Evolutionary conservation across 2,888 invertebrate species (phyloP), one percentile per base, ranked within the genome.

Genomic region (Caenorhabditis afra): DNA sequence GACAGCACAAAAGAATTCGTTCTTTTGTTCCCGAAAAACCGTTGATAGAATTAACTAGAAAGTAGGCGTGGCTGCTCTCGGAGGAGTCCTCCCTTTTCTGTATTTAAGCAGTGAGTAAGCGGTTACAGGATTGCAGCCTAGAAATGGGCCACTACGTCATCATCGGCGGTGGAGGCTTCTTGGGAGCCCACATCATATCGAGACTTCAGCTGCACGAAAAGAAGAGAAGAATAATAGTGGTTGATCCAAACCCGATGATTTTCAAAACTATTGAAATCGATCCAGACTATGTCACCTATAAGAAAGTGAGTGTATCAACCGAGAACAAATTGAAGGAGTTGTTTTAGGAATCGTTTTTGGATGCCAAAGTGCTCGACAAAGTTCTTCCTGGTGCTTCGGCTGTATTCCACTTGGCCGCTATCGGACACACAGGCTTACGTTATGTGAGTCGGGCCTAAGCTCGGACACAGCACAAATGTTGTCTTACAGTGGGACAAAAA

Each of bases 381-480:
- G 57, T 62, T 7, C 41, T 79, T 2, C 61, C 62, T 3, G 44
- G 57, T 14, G 52, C 58, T 11, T 23, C 37, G 8, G 58, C 65
- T 1, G 79, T 79, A 0, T 79, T 79, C 23, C 79, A 79, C 52
- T 39, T 79, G 10, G 67, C 67, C 14, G 62, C 79, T 0, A 55
- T 78, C 12, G 78, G 78, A 8, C 65, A 67, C 45, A 78, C 71
- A 23, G 78, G 78, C 8, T 3, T 35, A 7, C 29, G 29, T 7
- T 29, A 7, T 29, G 29, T 29, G 0, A 45, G 12, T 29, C 66
- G 55, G 0, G 71, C 71, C 22, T 35, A 49, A 52, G 29, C n/a
- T 23, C 1, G 37, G 11, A 37, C 37, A 37, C 5, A 5, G 37
- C 37, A 11, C n/a, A 37, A 37, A 37, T 37, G 14, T 29, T 2